phyloP scores from a whole-genome alignment of 2,888 invertebrate species.

The Amblyjoppa fuscipennis region DNA sequence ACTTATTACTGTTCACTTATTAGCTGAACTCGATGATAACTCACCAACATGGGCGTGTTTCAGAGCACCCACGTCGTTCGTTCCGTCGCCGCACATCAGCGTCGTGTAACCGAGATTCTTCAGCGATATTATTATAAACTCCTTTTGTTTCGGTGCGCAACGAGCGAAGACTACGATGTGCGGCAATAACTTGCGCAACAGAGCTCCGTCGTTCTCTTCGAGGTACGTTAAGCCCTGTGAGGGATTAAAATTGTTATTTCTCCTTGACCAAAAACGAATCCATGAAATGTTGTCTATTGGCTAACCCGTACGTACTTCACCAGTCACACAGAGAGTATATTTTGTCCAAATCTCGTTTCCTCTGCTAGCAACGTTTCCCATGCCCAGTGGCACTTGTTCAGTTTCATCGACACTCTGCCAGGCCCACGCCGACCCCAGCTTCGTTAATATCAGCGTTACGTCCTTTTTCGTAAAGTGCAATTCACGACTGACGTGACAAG shows the following conservation, averaged over 20 bases:
- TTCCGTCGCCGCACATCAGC: slow-evolving; percentile 99
- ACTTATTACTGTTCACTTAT: neutral
- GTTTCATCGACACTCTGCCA: slow-evolving; percentile 93
- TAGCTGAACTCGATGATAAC: slow-evolving; percentile 61
- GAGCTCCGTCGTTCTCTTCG: slow-evolving; percentile 87
- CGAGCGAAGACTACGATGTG: slow-evolving; percentile 97
- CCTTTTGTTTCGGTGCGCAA: slow-evolving; percentile 99
- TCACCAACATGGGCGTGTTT: slow-evolving; percentile 98
- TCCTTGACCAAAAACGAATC: slow-evolving; percentile 35
- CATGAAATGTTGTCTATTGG: slow-evolving; percentile 25
- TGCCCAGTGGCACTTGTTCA: slow-evolving; percentile 86
- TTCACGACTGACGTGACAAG: slow-evolving; percentile 99
- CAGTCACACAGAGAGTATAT: slow-evolving; percentile 97
- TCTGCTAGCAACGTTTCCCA: slow-evolving; percentile 82
- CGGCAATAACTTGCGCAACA: slow-evolving; percentile 92
- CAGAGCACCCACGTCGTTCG: slow-evolving; percentile 99
- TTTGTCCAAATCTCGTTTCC: slow-evolving; percentile 89
- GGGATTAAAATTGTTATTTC: slow-evolving; percentile 60
- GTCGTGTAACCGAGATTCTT: slow-evolving; percentile 95
- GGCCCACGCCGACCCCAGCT: slow-evolving; percentile 86
- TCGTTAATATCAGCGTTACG: slow-evolving; percentile 89
- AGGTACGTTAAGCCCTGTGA: slow-evolving; percentile 90
- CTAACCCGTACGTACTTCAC: slow-evolving; percentile 88
- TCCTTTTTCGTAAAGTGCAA: slow-evolving; percentile 93
- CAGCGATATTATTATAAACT: slow-evolving; percentile 95